Evolutionary conservation across 2,888 invertebrate genomes (phyloP), one percentile per base, ranked within the genome.

Genomic region (Apodemia hepburni): DNA sequence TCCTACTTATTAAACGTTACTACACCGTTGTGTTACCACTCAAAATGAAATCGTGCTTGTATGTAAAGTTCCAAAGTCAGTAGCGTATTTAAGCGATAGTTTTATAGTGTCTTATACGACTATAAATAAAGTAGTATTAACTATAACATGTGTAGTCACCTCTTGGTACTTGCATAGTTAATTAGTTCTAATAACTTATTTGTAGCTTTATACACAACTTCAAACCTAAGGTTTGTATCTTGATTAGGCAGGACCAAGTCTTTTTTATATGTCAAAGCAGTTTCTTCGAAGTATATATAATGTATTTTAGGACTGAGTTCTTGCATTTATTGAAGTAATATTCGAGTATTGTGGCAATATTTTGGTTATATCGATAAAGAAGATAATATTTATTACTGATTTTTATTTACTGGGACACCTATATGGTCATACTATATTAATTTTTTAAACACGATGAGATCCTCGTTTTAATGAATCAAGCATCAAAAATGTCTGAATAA

Each of bases 1-100:
- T 33, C 8, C 1, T 1, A 33, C 38, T 38, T 12, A 11, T 38
- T 38, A 0, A 38, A 38, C 11, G 11, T 38, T 38, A 12, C 3
- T 38, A 38, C 9, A 38, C 12, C 12, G 38, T 12, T 35, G 35
- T 35, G 15, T 15, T 15, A 42, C 42, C n/a, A 42, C 15, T 42
- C 15, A 42, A 42, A 42, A 15, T 15, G 75, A 75, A 79, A 81
- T 80, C 74, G 77, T 82, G 83, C 85, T 42, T 42, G 54, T 54
- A 27, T 5, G 54, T 27, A 15, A 27, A 54, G 54, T 15, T 42
- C 22, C 12, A 4, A 22, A 54, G 73, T 82, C 87, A 87, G 54
- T 54, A 54, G 54, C 54, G 22, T 18, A 54, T 54, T 22, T 54
- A 27, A 12, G 17, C 27, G 22, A 54, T 54, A 27, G 27, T 54